These are phyloP conservation scores for Cancer borealis DNA, from an alignment of 2,888 invertebrate species.

Conservation along the genomic window DNA sequence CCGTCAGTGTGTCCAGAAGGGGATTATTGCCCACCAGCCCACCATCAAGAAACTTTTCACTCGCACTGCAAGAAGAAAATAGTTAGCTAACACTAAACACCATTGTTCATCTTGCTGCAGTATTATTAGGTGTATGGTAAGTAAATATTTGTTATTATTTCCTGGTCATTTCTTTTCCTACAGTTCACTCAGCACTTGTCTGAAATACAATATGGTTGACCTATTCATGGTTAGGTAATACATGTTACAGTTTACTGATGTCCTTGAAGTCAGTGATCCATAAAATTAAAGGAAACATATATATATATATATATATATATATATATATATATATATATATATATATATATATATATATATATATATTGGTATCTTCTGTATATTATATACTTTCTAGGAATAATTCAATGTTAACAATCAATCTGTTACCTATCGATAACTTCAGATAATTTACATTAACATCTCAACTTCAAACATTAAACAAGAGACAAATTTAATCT, in stretches of 20 bases:
- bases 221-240: neutral
- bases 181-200: neutral
- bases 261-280: neutral
- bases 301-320: neutral
- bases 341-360: neutral
- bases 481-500: neutral
- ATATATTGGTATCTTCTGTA: neutral
- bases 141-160: neutral
- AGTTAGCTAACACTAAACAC: neutral
- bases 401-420: neutral
- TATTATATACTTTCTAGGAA: neutral
- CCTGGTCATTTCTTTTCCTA: neutral
- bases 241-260: neutral
- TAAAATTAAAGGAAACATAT: neutral
- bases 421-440: neutral
- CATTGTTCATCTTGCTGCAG: neutral
- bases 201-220: neutral
- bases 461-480: neutral
- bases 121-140: neutral
- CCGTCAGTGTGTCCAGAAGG: constrained; percentile 95
- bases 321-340: neutral
- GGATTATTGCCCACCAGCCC: constrained; percentile 98
- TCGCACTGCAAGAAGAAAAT: constrained; percentile 78
- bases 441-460: neutral
- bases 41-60: constrained; percentile 91